Conservation (phyloP, 1,140 invertebrate genomes). For the Drosophila nebulosa region DNA sequence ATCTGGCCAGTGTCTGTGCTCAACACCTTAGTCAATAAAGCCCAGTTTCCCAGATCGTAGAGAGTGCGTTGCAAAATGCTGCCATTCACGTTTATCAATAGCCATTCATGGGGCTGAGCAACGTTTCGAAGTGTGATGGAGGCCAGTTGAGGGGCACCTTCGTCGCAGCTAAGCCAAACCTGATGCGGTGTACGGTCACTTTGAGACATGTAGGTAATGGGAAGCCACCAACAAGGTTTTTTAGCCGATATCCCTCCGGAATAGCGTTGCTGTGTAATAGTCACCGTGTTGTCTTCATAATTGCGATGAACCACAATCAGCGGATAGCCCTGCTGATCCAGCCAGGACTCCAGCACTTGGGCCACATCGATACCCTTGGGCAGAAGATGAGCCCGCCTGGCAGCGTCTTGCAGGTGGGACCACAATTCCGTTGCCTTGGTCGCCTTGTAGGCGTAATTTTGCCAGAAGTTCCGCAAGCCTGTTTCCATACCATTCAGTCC, state of each 20-base stretch:
- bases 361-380: conserved; percentile 83
- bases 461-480: conserved; percentile 86
- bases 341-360: conserved; percentile 90
- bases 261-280: conserved; percentile 82
- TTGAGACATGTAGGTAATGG: conserved; percentile 84
- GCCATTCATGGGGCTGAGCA: conserved; percentile 81
- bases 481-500: conserved; percentile 86
- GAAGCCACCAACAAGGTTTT: conserved; percentile 82
- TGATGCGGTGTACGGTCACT: conserved; percentile 82
- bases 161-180: conserved; percentile 82
- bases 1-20: conserved; percentile 82
- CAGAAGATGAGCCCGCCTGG: conserved; percentile 80
- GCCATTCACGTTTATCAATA: conserved; percentile 84
- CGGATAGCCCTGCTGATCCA: conserved; percentile 89
- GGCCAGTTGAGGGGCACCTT: background rate
- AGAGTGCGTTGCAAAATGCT: conserved; percentile 87
- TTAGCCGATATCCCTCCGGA: background rate
- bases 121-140: conserved; percentile 41
- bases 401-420: conserved; percentile 86
- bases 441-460: conserved; percentile 83
- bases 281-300: conserved; percentile 82
- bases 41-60: conserved; percentile 87
- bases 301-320: conserved; percentile 85
- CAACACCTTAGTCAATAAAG: conserved; percentile 82
- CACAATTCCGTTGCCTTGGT: conserved; percentile 91